Evolutionary conservation across 2,113 vertebrate species (phyloP).

Genomic region (Potamarius usumacintae): DNA sequence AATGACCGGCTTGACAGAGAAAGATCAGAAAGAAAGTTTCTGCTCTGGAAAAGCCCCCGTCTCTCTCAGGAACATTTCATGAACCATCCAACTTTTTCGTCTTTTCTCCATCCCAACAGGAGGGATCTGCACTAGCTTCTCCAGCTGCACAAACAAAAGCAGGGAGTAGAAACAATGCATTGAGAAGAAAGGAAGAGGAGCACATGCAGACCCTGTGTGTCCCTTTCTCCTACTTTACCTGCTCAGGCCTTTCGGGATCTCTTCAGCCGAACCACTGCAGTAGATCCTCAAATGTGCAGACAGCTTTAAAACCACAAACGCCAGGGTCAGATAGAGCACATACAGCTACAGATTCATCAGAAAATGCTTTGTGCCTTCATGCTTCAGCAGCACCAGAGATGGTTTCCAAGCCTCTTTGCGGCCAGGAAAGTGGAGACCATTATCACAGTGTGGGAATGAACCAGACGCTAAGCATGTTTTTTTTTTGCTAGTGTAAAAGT

Average conservation of each 20-base stretch:
- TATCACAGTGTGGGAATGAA: conserved; percentile 31
- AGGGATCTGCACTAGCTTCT: conserved; percentile 57
- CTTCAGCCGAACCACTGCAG: not conserved
- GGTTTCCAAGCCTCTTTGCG: conserved; percentile 40
- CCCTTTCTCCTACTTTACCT: conserved; percentile 58
- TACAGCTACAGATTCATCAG: conserved; percentile 41
- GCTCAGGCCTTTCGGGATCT: conserved; percentile 31
- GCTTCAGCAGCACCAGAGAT: conserved; percentile 29
- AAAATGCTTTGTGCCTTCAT: conserved; percentile 38
- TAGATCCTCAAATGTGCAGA: conserved; percentile 44
- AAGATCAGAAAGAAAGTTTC: conserved; percentile 34
- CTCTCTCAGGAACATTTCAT: conserved; percentile 15
- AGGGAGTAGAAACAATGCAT: conserved; percentile 66
- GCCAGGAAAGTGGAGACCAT: conserved; percentile 31
- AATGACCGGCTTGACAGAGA: conserved; percentile 46
- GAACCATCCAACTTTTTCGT: conserved; percentile 34
- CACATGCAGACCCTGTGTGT: not conserved
- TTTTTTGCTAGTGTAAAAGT: conserved; percentile 6
- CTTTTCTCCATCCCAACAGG: conserved; percentile 53
- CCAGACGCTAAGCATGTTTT: conserved; percentile 8
- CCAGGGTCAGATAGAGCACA: conserved; percentile 41
- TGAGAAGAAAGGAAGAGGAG: conserved; percentile 46
- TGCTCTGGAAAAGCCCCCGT: conserved; percentile 27
- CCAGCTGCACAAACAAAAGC: conserved; percentile 78
- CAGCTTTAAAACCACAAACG: conserved; percentile 59